These are phyloP conservation scores for Idaea aversata DNA, from an alignment of 2,888 invertebrate species.

Conservation along the genomic window DNA sequence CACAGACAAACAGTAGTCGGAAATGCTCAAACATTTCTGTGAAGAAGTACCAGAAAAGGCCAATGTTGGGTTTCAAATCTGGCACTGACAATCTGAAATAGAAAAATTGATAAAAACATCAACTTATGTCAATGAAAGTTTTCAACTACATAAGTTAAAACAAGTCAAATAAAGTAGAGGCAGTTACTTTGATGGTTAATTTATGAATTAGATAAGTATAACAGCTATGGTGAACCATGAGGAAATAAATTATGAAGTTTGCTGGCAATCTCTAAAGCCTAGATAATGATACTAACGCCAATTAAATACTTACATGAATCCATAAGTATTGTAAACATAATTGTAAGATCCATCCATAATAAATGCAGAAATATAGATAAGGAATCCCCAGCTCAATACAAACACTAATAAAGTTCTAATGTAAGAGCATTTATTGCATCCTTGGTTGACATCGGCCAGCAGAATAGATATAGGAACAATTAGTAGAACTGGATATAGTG, in stretches of 20 bases:
- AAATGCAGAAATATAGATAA: conserved; percentile 82
- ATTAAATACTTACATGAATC: conserved; percentile 86
- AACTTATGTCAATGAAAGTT: conserved; percentile 4
- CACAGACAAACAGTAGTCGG: conserved; percentile 94
- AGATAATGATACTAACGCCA: neutral
- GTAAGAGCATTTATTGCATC: conserved; percentile 71
- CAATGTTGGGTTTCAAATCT: conserved; percentile 97
- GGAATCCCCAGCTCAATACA: conserved; percentile 70
- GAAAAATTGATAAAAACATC: conserved; percentile 21
- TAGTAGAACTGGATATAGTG: conserved; percentile 90
- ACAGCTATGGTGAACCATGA: neutral
- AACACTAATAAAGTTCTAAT: conserved; percentile 76
- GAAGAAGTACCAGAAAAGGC: conserved; percentile 99
- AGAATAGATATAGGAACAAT: conserved; percentile 90
- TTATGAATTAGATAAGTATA: conserved; percentile 41
- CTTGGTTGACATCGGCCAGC: conserved; percentile 78
- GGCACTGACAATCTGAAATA: conserved; percentile 90
- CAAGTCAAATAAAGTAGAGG: too few relatives aligned
- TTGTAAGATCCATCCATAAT: conserved; percentile 83
- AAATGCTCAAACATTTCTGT: conserved; percentile 99
- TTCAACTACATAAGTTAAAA: too few relatives aligned
- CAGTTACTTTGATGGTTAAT: too few relatives aligned
- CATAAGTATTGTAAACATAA: conserved; percentile 87
- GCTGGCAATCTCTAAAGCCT: neutral
- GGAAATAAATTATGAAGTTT: neutral